Evolutionary conservation across 2,797 vertebrate species (phyloP), one percentile per base, ranked within the genome.

Genomic region (Danio jaintianensis): DNA sequence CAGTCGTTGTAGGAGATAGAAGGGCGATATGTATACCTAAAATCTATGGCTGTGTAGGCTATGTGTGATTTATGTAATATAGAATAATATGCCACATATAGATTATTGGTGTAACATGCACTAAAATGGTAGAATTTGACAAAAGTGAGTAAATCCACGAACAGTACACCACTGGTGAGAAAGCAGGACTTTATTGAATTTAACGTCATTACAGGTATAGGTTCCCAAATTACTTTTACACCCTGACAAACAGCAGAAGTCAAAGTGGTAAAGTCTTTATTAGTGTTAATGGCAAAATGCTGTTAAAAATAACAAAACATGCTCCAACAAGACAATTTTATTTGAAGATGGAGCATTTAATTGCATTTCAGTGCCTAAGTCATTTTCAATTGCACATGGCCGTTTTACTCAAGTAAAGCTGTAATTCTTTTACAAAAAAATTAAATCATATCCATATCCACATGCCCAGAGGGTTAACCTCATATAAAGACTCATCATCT

Each of bases 101-200:
- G 29, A 29, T 29, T 29, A 29, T 29, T 29, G 29, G 29, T 29
- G 29, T 29, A 29, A 29, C 29, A 29, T 29, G 29, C 29, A 1
- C 29, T 29, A 11, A 68, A 50, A 36, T 50, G 22, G 47, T 11
- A 0, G 2, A 48, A 76, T 3, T 15, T 2, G 10, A 77, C 12
- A 52, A 58, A 78, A 59, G 29, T 10, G 13, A 45, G 20, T 6
- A 7, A 6, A 69, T 18, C 5, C 53, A 73, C 6, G 29, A 15
- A 38, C 68, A 16, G 2, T 42, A 38, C n/a, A 69, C 22, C 62
- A 43, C 55, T 8, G 7, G 52, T 62, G 43, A 75, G 68, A 86
- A 83, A 81, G 78, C 56, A 53, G 22, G 58, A 79, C 70, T 86
- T 86, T 88, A 86, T 87, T 88, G 62, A 53, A 75, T 36, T 83